These are phyloP conservation scores for Melanostoma scalare DNA, from an alignment of 2,888 invertebrate genomes.

Conservation along the genomic window DNA sequence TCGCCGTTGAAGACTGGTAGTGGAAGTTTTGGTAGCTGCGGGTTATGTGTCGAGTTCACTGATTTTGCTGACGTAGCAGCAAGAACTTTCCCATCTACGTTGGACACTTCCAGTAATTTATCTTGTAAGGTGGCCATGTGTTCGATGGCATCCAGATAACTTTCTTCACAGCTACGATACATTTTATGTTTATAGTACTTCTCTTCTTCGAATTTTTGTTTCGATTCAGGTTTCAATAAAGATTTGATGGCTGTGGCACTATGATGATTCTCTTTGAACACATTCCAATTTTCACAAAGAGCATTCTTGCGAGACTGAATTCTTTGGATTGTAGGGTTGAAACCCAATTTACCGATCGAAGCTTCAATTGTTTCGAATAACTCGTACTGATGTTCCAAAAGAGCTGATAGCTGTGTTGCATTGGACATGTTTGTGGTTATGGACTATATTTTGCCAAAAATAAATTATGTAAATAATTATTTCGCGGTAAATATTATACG, in stretches of 20 bases:
- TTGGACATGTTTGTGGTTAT: no score
- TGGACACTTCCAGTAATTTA: not conserved
- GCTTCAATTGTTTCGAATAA: no score
- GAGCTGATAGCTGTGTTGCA: no score
- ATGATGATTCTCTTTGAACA: constrained; percentile 8
- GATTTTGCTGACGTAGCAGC: not conserved
- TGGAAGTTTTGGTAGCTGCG: not conserved
- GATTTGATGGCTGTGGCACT: not conserved
- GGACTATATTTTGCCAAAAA: no score
- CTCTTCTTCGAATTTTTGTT: not conserved
- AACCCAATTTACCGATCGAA: not conserved
- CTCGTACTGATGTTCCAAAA: no score
- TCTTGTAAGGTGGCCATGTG: not conserved
- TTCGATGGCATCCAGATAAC: not conserved
- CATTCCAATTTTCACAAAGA: constrained; percentile 6
- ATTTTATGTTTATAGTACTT: not conserved
- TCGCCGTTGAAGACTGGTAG: not conserved
- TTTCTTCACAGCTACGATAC: constrained; percentile 8
- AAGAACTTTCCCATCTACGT: not conserved
- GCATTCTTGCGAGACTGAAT: constrained; percentile 1
- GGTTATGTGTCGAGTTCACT: not conserved
- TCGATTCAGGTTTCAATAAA: constrained; percentile 3
- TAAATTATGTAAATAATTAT: no score
- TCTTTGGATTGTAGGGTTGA: not conserved
- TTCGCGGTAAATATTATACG: no score